These are phyloP conservation scores for Spea hammondii DNA, from an alignment of 2,797 vertebrate genomes.

Conservation along the genomic window DNA sequence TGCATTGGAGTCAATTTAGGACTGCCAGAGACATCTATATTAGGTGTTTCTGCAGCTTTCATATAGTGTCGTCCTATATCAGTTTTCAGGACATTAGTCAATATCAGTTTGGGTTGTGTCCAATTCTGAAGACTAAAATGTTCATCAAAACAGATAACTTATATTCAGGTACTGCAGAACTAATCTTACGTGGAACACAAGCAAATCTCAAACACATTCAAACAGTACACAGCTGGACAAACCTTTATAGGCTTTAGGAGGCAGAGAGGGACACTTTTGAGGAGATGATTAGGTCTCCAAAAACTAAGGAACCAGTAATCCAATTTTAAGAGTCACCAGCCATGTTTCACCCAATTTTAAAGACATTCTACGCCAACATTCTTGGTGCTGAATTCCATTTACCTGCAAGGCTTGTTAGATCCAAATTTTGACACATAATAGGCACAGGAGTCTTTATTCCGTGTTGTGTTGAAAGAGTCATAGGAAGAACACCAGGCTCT, in stretches of 20 bases:
- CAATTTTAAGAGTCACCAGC: no score
- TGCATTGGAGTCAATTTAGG: constrained; percentile 55
- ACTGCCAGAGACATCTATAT: constrained; percentile 69
- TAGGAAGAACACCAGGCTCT: constrained; percentile 15
- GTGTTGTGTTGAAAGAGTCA: constrained; percentile 11
- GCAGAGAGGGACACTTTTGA: no score
- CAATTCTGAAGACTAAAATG: constrained; percentile 47
- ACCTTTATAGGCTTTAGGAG: no score
- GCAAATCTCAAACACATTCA: no score
- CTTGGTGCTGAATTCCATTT: not conserved
- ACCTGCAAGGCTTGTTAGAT: constrained; percentile 2
- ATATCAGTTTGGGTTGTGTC: constrained; percentile 77
- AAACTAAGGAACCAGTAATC: no score
- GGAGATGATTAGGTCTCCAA: no score
- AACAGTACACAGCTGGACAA: no score
- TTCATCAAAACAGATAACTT: not conserved
- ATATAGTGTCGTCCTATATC: constrained; percentile 73
- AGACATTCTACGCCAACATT: no score
- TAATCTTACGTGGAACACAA: no score
- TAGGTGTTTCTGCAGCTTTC: constrained; percentile 67
- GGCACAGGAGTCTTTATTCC: constrained; percentile 18
- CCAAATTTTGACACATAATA: constrained; percentile 7
- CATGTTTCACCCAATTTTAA: no score
- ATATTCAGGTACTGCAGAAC: no score
- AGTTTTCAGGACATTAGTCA: constrained; percentile 75